Conservation (phyloP, 2,888 invertebrate species). For the Tanaodytes sp. region DNA sequence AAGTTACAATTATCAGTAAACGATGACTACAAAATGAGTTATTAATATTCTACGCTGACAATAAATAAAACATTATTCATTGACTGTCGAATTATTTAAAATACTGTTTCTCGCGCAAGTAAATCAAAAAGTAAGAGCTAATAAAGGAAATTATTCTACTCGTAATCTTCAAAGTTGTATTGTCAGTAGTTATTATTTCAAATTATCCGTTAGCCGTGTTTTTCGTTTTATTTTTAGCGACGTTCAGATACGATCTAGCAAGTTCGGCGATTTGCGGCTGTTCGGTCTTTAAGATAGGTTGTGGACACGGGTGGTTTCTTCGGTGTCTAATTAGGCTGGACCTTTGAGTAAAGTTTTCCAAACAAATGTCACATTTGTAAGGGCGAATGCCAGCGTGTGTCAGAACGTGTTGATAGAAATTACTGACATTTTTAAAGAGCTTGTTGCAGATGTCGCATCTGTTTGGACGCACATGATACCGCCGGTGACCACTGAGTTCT, state of each 20-base stretch:
- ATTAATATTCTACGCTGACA: no score
- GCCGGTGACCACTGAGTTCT: slow-evolving; percentile 58
- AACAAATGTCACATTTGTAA: slow-evolving; percentile 65
- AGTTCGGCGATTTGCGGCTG: slow-evolving; percentile 61
- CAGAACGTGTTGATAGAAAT: slow-evolving; percentile 64
- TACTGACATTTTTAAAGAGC: slow-evolving; percentile 57
- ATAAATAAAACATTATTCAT: no score
- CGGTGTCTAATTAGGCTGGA: slow-evolving; percentile 62
- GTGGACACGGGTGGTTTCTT: slow-evolving; percentile 61
- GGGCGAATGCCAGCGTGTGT: slow-evolving; percentile 65
- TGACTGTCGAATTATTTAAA: no score
- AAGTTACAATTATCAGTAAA: no score
- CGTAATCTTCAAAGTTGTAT: slow-evolving; percentile 20
- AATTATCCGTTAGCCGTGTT: slow-evolving; percentile 25
- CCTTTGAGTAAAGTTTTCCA: slow-evolving; percentile 63
- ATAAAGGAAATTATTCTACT: no score
- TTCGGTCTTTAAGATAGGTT: slow-evolving; percentile 55
- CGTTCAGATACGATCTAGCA: slow-evolving; percentile 54
- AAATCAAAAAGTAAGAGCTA: no score
- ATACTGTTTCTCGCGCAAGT: no score
- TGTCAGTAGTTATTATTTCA: slow-evolving; percentile 17
- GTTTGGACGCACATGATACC: slow-evolving; percentile 57
- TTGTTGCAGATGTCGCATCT: slow-evolving; percentile 61
- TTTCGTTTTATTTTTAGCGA: slow-evolving; percentile 12
- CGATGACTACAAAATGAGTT: no score